Base-by-base conservation (phyloP, 2,797 vertebrate genomes). In the Falco peregrinus region DNA sequence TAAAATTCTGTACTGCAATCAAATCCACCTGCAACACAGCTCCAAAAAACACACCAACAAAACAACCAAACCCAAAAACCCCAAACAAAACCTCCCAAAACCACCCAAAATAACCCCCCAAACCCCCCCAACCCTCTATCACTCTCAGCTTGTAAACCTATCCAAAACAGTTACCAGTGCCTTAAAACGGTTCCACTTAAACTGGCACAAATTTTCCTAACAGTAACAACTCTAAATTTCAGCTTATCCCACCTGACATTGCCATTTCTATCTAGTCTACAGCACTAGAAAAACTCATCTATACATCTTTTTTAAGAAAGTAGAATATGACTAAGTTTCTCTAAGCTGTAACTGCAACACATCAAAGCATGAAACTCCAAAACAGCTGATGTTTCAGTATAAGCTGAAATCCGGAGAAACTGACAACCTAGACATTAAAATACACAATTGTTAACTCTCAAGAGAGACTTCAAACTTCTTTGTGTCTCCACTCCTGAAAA, bases 61-160 rank as follows among this genome's bases (percentile, higher is more conserved):
- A 39, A 39, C 37, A 13, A 37, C 39, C 39, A 35, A 21, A 7
- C 11, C 18, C 6, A 3, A 48, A 37, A 16, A 9, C 3, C 0
- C 37, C 37, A 57, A 5, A 3, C 39, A 47, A n/a, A 81, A 81
- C 18, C 43, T 10, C 26, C 53, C 24, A 6, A 47, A 57, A 28
- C 11, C 9, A 8, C 43, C 43, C 9, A 9, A 39, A 73, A 50
- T 7, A 37, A 20, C 0, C 5, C 4, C 6, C 13, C 1, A 26
- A 61, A 83, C 85, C 37, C 63, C 6, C 9, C 6, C 45, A 87
- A 45, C 17, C 25, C 26, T 37, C 9, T 3, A 3, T 25, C 37
- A 45, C 50, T 86, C 8, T 26, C 80, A 45, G n/a, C 21, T 53
- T 90, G 25, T 45, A 22, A 78, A 16, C 11, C 13, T 33, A 71